These are phyloP conservation scores for Coturnix japonica DNA, from an alignment of 2,113 vertebrate genomes.

Conservation along the genomic window DNA sequence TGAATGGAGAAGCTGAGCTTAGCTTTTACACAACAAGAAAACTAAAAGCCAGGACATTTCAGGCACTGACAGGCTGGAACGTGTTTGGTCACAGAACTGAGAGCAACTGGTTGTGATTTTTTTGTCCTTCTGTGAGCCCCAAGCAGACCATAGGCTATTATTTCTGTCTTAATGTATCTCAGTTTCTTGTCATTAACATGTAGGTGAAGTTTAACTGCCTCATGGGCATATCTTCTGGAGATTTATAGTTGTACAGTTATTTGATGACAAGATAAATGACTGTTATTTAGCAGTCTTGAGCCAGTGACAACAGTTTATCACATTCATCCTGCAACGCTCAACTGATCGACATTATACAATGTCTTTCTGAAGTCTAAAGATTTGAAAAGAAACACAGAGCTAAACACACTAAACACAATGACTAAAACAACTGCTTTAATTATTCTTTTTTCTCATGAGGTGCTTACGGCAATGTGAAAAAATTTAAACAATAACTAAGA, in stretches of 20 bases:
- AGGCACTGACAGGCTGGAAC: not conserved
- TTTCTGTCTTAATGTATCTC: not conserved
- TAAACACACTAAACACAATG: not conserved
- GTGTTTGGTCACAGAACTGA: not conserved
- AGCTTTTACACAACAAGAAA: not conserved
- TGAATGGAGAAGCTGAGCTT: not conserved
- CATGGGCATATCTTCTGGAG: not conserved
- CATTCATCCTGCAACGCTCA: not conserved
- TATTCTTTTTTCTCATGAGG: not conserved
- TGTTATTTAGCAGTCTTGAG: not conserved
- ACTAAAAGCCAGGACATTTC: not conserved
- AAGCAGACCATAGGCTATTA: not conserved
- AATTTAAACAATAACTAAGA: not conserved
- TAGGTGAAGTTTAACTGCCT: not conserved
- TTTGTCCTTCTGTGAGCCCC: not conserved
- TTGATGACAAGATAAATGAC: not conserved
- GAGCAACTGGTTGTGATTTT: not conserved
- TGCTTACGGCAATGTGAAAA: not conserved
- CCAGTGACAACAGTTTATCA: not conserved
- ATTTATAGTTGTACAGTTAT: not conserved
- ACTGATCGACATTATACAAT: not conserved
- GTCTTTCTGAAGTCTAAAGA: not conserved
- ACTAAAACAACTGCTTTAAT: not conserved
- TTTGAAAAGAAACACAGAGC: not conserved
- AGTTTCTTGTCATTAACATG: not conserved